phyloP scores from a whole-genome alignment of 2,797 vertebrate genomes.

The Scleropages formosus region DNA sequence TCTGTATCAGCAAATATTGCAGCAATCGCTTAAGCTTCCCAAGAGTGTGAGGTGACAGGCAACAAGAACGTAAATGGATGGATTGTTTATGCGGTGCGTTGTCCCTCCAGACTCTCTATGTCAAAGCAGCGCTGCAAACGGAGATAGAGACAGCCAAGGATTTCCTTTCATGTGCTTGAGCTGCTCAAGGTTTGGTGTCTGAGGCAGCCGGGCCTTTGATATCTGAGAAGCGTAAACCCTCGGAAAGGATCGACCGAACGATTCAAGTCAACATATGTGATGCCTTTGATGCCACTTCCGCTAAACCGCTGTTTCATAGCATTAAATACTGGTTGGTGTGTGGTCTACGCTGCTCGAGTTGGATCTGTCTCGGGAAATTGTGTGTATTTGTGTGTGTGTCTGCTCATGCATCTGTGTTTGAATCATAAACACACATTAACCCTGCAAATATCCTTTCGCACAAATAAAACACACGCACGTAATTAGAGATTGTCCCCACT shows the following conservation, averaged over 20 bases:
- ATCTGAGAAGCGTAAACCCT: constrained; percentile 60
- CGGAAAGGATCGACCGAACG: constrained; percentile 60
- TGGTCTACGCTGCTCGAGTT: constrained; percentile 36
- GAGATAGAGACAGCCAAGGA: constrained; percentile 48
- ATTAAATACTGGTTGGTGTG: constrained; percentile 32
- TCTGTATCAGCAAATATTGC: too few species aligned
- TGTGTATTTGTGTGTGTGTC: background rate
- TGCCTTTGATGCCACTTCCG: constrained; percentile 54
- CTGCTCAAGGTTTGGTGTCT: constrained; percentile 64
- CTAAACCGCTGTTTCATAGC: constrained; percentile 46
- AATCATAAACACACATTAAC: too few species aligned
- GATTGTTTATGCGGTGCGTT: constrained; percentile 46
- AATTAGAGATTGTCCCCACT: too few species aligned
- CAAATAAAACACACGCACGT: too few species aligned
- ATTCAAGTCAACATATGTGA: constrained; percentile 55
- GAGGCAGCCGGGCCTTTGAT: constrained; percentile 65
- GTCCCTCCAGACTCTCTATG: constrained; percentile 54
- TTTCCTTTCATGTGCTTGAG: constrained; percentile 63
- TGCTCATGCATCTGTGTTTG: background rate
- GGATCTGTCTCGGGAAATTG: constrained; percentile 12
- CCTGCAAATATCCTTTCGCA: too few species aligned
- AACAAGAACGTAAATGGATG: constrained; percentile 43
- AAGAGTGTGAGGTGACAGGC: constrained; percentile 34
- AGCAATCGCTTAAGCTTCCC: constrained; percentile 28
- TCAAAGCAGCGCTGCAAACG: constrained; percentile 51